Evolutionary conservation across 2,797 vertebrate genomes (phyloP).

Genomic region (Pseudomugil gertrudae): DNA sequence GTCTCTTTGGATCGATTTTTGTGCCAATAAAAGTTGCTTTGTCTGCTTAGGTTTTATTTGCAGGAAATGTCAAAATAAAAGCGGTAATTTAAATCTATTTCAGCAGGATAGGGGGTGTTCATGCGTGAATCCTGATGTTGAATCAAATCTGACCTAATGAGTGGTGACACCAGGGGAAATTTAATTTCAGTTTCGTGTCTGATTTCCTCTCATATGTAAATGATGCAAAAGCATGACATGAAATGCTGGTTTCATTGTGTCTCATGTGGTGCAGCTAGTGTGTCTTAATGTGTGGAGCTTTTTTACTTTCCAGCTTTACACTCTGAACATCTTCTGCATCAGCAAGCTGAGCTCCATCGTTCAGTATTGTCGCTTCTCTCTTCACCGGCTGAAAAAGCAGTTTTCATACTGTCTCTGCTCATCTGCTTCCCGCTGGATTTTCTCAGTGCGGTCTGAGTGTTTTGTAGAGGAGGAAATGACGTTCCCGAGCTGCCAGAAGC

Average conservation of each 20-base stretch:
- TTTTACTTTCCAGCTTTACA: conserved; percentile 9
- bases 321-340: neutral
- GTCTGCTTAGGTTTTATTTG: too few species aligned
- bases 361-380: neutral
- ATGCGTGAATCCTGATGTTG: neutral
- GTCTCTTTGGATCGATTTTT: neutral
- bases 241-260: neutral
- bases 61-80: neutral
- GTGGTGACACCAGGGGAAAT: neutral
- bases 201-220: neutral
- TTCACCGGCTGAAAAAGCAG: neutral
- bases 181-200: neutral
- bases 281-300: neutral
- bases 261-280: neutral
- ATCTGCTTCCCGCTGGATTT: neutral
- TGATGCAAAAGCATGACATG: neutral
- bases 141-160: neutral
- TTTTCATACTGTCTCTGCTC: neutral
- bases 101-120: neutral
- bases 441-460: conserved; percentile 30
- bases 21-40: conserved; percentile 6
- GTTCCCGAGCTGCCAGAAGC: conserved; percentile 46
- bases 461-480: conserved; percentile 7
- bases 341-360: neutral
- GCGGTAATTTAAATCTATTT: neutral